Percentiles rank a stretch among this genome's conserved stretches.
These are phyloP conservation scores for Syngnathus acus DNA, from an alignment of 2,797 vertebrate species.

Conservation along the genomic window DNA sequence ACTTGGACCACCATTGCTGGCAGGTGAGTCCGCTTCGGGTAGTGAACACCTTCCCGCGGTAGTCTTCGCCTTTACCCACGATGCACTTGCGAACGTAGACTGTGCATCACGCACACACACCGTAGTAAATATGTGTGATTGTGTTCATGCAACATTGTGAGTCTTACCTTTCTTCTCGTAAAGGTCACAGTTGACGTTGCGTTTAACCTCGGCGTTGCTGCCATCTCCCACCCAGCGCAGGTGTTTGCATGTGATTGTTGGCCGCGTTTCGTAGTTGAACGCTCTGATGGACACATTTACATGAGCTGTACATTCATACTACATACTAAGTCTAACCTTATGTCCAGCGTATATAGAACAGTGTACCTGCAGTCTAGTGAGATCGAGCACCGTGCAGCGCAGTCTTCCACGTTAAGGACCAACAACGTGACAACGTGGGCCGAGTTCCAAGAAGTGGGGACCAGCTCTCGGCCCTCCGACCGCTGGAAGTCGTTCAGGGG, in stretches of 20 bases:
- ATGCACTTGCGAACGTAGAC: conserved; percentile 87
- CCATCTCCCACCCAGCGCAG: conserved; percentile 83
- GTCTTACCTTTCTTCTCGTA: conserved; percentile 90
- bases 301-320: neutral
- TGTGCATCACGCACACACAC: conserved; percentile 39
- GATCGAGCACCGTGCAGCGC: conserved; percentile 72
- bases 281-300: conserved; percentile 66
- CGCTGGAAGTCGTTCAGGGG: conserved; percentile 89
- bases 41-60: conserved; percentile 75
- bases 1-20: conserved; percentile 85
- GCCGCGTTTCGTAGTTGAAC: conserved; percentile 82
- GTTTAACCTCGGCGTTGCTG: conserved; percentile 70
- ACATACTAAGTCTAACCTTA: neutral
- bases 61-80: conserved; percentile 76
- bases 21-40: conserved; percentile 78
- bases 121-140: neutral
- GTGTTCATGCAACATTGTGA: neutral
- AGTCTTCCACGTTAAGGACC: conserved; percentile 71
- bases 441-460: conserved; percentile 56
- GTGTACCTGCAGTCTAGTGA: conserved; percentile 77
- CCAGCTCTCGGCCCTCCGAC: conserved; percentile 78
- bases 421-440: conserved; percentile 44
- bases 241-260: conserved; percentile 77
- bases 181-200: conserved; percentile 84
- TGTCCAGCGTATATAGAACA: neutral